Base-by-base conservation (phyloP, 2,888 invertebrate species). In the Himalopsyche japonica region DNA sequence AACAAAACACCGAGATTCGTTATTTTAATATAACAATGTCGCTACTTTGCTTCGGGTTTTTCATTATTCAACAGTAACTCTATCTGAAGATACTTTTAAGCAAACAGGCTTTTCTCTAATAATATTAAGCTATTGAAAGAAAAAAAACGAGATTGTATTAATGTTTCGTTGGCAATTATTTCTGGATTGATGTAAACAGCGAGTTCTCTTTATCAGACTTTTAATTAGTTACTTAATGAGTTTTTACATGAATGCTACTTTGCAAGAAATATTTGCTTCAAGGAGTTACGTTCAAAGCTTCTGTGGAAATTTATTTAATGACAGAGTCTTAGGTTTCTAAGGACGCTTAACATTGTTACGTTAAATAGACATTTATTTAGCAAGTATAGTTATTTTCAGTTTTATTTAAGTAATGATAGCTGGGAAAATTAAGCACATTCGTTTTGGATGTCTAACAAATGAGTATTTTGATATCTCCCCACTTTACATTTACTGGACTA, bases 151-250 rank as follows among this genome's bases (percentile, higher is more conserved):
- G 32, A 34, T 32, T n/a, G n/a, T 2, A 32, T 34, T 1, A 3
- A 34, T 32, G 2, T 76, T 76, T 76, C 3, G 30, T 76, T 76
- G 3, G 76, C 76, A 30, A 34, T n/a, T 76, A 34, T 32, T 76
- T 30, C 76, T 24, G 32, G 12, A 30, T 76, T 12, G 34, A 20
- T 57, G 20, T 57, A 43, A 70, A 7, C 24, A 70, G 3, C 20
- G 20, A 24, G 32, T n/a, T 2, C 15, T 76, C 32, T 32, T 76
- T 24, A 76, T 76, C 32, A 48, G 80, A 64, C 30, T 83, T 83
- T 80, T 83, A 83, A 83, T 83, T 80, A 83, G 79, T 83, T 83
- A 37, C 30, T 64, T 83, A 83, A 83, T 83, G 83, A 83, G 83
- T 83, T 83, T 83, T 83, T 83, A 80, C 80, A 79, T 57, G 82